Conservation (phyloP, 2,888 invertebrate species). For the Phengaris alcon region DNA sequence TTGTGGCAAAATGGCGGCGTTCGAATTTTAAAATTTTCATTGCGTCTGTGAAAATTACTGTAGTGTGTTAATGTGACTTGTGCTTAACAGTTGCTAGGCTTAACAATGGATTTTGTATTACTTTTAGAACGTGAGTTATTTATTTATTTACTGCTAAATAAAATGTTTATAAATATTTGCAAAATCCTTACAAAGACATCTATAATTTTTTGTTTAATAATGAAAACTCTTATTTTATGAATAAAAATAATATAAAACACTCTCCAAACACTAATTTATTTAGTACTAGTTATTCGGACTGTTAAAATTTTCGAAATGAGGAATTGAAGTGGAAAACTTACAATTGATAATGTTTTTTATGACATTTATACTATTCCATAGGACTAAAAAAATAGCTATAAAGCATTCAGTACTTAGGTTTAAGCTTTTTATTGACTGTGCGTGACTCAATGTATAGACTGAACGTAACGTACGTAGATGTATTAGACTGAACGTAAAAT, state of each 20-base stretch:
- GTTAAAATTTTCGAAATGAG: no score
- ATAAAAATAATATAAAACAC: background rate
- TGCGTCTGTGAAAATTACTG: slow-evolving; percentile 32
- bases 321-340: no score
- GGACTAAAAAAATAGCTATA: no score
- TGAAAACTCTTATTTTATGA: background rate
- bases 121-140: slow-evolving; percentile 5
- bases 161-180: no score
- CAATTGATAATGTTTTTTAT: no score
- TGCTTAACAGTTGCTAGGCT: no score
- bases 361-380: no score
- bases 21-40: slow-evolving; percentile 43
- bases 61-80: slow-evolving; percentile 23
- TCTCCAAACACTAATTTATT: no score
- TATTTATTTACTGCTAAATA: background rate
- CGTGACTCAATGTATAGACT: background rate
- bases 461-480: no score
- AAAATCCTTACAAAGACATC: no score
- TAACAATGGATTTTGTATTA: background rate
- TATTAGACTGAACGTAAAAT: background rate
- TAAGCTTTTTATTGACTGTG: background rate
- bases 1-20: slow-evolving; percentile 37
- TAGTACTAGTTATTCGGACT: no score
- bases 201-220: background rate
- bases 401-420: background rate